phyloP scores from a whole-genome alignment of 2,888 invertebrate genomes.

The Formica aserva region DNA sequence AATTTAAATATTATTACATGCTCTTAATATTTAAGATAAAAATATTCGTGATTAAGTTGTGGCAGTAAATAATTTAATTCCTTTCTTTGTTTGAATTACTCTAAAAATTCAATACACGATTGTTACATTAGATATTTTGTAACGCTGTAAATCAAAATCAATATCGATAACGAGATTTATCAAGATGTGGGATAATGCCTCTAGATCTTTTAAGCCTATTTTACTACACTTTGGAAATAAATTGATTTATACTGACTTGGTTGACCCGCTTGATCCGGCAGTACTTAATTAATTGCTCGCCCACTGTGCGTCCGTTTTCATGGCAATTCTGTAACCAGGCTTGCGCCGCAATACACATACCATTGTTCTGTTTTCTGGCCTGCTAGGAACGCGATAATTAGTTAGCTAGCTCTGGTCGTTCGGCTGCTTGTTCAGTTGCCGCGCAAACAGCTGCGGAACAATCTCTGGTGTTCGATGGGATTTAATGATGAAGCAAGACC shows the following conservation, averaged over 20 bases:
- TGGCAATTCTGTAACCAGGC: slow-evolving; percentile 27
- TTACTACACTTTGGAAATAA: slow-evolving; percentile 42
- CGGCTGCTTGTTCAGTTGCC: slow-evolving; percentile 69
- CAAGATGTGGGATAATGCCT: slow-evolving; percentile 17
- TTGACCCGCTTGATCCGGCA: slow-evolving; percentile 54
- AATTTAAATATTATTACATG: neutral
- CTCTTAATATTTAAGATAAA: neutral
- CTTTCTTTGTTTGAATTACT: neutral
- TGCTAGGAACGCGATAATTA: slow-evolving; percentile 72
- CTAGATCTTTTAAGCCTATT: slow-evolving; percentile 36
- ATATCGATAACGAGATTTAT: slow-evolving; percentile 50
- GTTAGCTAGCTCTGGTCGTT: slow-evolving; percentile 69
- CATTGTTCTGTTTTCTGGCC: slow-evolving; percentile 73
- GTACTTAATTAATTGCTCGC: slow-evolving; percentile 68
- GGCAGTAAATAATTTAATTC: slow-evolving; percentile 17
- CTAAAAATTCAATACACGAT: slow-evolving; percentile 8
- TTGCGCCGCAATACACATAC: slow-evolving; percentile 49
- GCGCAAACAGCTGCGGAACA: slow-evolving; percentile 69
- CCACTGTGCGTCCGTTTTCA: slow-evolving; percentile 51
- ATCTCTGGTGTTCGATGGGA: slow-evolving; percentile 70
- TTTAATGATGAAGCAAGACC: slow-evolving; percentile 66
- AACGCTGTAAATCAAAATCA: slow-evolving; percentile 19
- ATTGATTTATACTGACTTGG: slow-evolving; percentile 54
- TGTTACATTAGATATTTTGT: slow-evolving; percentile 34
- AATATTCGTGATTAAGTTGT: neutral